Conservation (phyloP, 2,888 invertebrate genomes). For the Ophion ventricosus region DNA sequence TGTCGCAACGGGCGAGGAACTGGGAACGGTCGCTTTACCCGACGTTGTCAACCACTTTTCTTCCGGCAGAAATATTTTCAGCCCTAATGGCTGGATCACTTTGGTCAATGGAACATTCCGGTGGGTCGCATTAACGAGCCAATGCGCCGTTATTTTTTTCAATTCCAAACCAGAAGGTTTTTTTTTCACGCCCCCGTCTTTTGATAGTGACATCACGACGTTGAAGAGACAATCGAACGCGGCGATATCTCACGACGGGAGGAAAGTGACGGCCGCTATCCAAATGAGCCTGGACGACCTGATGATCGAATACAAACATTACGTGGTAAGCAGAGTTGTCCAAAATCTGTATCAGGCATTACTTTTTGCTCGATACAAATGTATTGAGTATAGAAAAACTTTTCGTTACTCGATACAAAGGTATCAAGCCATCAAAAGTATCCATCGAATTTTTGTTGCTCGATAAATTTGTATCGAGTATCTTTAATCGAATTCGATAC, state of each 20-base stretch:
- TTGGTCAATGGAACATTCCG: no score
- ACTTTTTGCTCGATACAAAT: no score
- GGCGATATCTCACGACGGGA: conserved; percentile 58
- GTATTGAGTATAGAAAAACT: no score
- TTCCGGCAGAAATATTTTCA: background rate
- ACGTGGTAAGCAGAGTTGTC: conserved; percentile 69
- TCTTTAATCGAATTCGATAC: no score
- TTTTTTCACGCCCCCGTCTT: background rate
- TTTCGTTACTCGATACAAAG: no score
- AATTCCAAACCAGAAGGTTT: background rate
- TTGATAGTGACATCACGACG: conserved; percentile 69
- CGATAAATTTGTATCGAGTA: no score
- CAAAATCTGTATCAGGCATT: no score
- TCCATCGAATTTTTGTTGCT: no score
- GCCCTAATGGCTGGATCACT: no score
- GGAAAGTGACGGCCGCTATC: conserved; percentile 64
- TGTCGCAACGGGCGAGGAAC: background rate
- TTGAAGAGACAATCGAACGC: conserved; percentile 67
- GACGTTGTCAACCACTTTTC: background rate
- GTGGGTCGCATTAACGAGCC: no score
- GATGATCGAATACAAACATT: conserved; percentile 65
- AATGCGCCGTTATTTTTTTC: background rate
- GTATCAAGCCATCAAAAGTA: no score
- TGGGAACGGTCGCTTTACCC: background rate
- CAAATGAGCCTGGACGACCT: conserved; percentile 69